Evolutionary conservation across 2,113 vertebrate species (phyloP).

Genomic region (Apistogramma diplotaenia): DNA sequence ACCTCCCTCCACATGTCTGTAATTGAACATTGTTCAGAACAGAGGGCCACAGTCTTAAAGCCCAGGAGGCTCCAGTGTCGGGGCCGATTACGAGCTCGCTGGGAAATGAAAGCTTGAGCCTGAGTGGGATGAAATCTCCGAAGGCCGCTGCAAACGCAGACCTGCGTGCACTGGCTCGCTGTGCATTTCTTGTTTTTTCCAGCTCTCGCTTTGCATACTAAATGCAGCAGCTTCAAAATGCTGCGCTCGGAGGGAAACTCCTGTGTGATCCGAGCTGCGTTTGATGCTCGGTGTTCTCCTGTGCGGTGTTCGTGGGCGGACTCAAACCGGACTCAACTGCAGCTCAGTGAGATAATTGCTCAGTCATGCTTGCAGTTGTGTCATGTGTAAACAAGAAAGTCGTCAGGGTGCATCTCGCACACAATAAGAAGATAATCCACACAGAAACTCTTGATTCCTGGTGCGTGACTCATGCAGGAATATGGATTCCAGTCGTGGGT

Average conservation of each 20-base stretch:
- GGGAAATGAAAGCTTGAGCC: not conserved
- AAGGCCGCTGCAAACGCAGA: not conserved
- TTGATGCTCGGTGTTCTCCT: not conserved
- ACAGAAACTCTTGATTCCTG: constrained; percentile 24
- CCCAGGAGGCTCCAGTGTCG: not conserved
- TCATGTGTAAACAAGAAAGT: constrained; percentile 1
- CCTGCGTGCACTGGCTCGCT: not conserved
- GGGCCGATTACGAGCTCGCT: not conserved
- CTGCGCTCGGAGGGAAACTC: not conserved
- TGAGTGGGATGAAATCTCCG: not conserved
- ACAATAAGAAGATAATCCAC: constrained; percentile 22
- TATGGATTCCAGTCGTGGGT: not conserved
- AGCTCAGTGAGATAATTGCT: not conserved
- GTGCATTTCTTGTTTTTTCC: not conserved
- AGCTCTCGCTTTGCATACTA: not conserved
- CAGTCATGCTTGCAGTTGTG: not conserved
- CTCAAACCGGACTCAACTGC: not conserved
- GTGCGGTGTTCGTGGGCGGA: not conserved
- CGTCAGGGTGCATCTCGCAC: not conserved
- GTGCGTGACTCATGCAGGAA: constrained; percentile 30
- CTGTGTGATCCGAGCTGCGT: not conserved
- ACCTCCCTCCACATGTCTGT: constrained; percentile 24
- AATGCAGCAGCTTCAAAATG: not conserved
- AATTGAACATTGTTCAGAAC: constrained; percentile 17
- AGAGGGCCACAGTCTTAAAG: not conserved